Conservation (phyloP, 2,797 vertebrate species). For the Paratrypauchen microcephalus region DNA sequence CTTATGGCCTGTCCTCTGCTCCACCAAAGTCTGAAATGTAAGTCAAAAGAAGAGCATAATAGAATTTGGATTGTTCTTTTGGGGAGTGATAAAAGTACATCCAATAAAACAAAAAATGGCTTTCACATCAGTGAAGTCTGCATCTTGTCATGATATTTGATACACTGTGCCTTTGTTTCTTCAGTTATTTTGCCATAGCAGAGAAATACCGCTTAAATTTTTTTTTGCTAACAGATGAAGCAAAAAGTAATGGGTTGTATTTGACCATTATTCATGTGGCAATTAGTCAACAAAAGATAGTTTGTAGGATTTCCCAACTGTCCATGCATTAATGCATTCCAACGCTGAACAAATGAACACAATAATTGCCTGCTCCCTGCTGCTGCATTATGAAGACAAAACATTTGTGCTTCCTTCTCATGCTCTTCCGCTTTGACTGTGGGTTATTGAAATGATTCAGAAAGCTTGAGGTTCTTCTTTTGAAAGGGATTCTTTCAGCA, state of each 20-base stretch:
- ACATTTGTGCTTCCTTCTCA: constrained; percentile 38
- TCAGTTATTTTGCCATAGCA: neutral
- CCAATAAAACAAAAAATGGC: constrained; percentile 17
- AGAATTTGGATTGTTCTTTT: constrained; percentile 34
- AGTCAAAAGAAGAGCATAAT: constrained; percentile 35
- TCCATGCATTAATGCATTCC: constrained; percentile 35
- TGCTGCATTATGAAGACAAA: constrained; percentile 45
- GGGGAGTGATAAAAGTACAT: constrained; percentile 26
- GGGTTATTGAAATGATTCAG: constrained; percentile 49
- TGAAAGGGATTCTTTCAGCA: constrained; percentile 58
- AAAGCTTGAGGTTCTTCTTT: constrained; percentile 24
- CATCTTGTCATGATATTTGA: constrained; percentile 1
- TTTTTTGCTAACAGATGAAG: neutral
- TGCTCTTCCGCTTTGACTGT: constrained; percentile 41
- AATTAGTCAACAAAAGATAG: neutral
- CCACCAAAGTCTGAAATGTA: constrained; percentile 32
- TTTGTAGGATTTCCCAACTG: neutral
- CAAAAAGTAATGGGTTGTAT: neutral
- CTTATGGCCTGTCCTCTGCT: constrained; percentile 43
- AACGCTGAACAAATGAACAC: constrained; percentile 36
- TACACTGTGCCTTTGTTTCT: neutral
- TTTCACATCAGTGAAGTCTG: constrained; percentile 6
- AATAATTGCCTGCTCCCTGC: constrained; percentile 61
- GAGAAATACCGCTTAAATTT: neutral
- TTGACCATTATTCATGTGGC: neutral